A percentile compares a stretch with the other conserved stretches of the same genome.
Conservation (phyloP, 1,140 invertebrate species). For the Vanessa atalanta region DNA sequence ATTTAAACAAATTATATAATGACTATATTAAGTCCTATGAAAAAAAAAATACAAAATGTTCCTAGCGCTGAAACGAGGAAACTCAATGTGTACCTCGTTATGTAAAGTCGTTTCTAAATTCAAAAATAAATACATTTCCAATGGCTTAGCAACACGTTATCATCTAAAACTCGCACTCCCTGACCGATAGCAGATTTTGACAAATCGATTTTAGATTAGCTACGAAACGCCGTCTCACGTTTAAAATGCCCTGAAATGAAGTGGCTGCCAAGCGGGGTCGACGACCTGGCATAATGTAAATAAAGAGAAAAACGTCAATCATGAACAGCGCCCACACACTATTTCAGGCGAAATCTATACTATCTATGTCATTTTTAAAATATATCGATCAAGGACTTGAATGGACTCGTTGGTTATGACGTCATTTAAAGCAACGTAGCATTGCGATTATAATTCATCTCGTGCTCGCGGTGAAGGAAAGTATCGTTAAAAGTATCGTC, state of each 20-base stretch:
- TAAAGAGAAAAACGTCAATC: slow-evolving; percentile 36
- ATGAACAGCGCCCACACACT: slow-evolving; percentile 32
- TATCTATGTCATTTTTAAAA: slow-evolving; percentile 36
- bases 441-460: no score
- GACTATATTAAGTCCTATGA: no score
- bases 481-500: no score
- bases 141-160: background rate
- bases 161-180: background rate
- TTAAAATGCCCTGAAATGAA: slow-evolving; percentile 30
- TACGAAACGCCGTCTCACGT: slow-evolving; percentile 25
- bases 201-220: slow-evolving; percentile 37
- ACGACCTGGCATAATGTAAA: slow-evolving; percentile 34
- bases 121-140: no score
- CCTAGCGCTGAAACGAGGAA: no score
- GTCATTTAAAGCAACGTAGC: no score
- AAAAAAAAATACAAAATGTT: no score
- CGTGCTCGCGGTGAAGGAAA: no score
- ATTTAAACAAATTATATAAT: no score
- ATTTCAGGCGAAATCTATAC: slow-evolving; percentile 30
- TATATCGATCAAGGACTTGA: slow-evolving; percentile 6
- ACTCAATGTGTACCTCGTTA: no score
- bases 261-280: slow-evolving; percentile 36
- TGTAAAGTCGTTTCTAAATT: no score
- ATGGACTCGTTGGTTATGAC: background rate
- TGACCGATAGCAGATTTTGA: slow-evolving; percentile 37